Base-by-base conservation (phyloP, 2,113 vertebrate genomes). In the Nematolebias whitei region DNA sequence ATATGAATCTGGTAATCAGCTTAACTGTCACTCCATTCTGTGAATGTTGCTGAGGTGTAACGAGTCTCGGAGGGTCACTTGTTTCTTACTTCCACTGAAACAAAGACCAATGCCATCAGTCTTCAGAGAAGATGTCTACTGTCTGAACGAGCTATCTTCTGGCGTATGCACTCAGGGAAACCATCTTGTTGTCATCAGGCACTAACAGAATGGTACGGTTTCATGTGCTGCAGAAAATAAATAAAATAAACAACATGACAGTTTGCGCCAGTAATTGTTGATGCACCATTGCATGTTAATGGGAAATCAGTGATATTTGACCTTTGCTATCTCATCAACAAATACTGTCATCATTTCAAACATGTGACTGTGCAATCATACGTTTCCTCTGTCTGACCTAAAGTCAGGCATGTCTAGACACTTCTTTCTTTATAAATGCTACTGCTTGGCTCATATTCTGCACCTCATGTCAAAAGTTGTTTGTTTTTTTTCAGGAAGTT, bases 341-440 rank as follows among this genome's bases (percentile, higher is more conserved):
- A 79, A 61, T 71, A 70, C 66, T 53, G 29, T 22, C 51, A 78
- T 73, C 16, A 26, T 59, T 78, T 68, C 72, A 76, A 75, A 82
- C 79, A 81, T 35, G 10, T 82, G 87, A 78, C 76, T 61, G 56
- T 72, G 76, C 47, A 64, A 83, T 89, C 86, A 80, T 85, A 90
- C 76, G 85, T 79, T 86, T 84, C 83, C 85, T 85, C 75, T 5
- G 81, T 89, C 85, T 91, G 87, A 89, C 78, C 87, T 83, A 73
- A 83, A 79, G 81, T 76, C 78, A 80, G 63, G 70, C 67, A 63
- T 67, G 90, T 92, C 91, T 92, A 92, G 91, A 92, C 90, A 74
- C 74, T 66, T 68, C 52, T 76, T 75, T 76, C 57, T 82, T 72
- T 82, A 48, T 74, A 84, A 83, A 75, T 86, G 84, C 78, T 85